Evolutionary conservation across 2,113 vertebrate genomes (phyloP).

Genomic region (Spheniscus mendiculus): DNA sequence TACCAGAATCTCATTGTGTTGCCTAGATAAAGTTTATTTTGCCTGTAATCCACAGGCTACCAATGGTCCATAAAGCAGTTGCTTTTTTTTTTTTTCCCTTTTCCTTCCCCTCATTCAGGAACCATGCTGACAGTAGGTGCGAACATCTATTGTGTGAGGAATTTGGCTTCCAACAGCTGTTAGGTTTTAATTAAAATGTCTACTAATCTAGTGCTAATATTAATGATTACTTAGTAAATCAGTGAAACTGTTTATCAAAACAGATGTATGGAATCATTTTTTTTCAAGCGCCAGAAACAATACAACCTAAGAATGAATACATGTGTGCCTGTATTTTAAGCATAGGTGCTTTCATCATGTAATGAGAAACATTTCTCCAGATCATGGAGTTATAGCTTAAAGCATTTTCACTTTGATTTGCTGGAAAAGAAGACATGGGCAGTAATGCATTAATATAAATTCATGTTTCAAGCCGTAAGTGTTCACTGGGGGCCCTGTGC

Average conservation of each 20-base stretch:
- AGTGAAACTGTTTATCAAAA: neutral
- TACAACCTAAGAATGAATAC: neutral
- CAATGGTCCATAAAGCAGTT: neutral
- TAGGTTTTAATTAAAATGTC: neutral
- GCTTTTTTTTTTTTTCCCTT: neutral
- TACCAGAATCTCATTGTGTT: neutral
- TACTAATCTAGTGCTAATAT: neutral
- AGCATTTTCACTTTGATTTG: neutral
- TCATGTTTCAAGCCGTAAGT: neutral
- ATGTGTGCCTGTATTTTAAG: neutral
- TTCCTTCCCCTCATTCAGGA: neutral
- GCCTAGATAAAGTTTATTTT: constrained; percentile 17
- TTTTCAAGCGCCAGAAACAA: neutral
- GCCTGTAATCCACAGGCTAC: neutral
- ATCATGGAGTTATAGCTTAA: neutral
- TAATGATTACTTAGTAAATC: neutral
- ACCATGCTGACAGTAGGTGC: neutral
- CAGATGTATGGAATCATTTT: neutral
- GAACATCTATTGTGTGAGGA: neutral
- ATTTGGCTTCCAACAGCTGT: neutral
- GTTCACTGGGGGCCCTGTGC: neutral
- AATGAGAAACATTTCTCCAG: neutral
- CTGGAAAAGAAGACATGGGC: neutral
- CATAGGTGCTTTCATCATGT: neutral
- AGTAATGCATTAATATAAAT: neutral